Evolutionary conservation across 2,113 vertebrate species (phyloP).

Genomic region (Otolemur garnettii): DNA sequence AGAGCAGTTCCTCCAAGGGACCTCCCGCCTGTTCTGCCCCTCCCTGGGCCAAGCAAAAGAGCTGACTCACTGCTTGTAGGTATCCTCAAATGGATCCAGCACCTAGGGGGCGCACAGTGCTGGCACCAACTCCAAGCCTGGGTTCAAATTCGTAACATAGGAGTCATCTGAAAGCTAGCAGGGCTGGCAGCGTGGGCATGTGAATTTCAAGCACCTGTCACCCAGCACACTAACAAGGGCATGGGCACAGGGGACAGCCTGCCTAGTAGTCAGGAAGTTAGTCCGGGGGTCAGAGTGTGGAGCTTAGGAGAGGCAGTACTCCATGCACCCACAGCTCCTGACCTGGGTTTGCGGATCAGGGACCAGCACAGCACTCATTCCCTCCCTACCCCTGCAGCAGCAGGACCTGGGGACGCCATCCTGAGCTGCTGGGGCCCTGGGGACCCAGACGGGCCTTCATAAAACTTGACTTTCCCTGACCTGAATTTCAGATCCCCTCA

Average conservation of each 20-base stretch:
- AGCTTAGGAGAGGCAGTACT: fast-evolving
- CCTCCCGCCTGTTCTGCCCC: fast-evolving
- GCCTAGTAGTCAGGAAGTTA: fast-evolving
- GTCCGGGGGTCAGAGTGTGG: fast-evolving
- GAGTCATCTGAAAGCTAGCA: neutral
- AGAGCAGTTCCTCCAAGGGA: fast-evolving
- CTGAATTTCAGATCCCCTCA: neutral
- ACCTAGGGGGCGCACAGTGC: neutral
- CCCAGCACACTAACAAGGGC: neutral
- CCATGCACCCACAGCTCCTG: no score
- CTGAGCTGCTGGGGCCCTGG: neutral
- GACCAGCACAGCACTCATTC: fast-evolving
- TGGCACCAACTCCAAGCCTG: fast-evolving
- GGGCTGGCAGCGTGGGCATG: neutral
- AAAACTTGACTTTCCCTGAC: slow-evolving; percentile 55
- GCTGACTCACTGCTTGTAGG: fast-evolving
- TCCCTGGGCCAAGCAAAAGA: neutral
- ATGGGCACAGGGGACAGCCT: no score
- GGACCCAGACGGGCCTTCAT: neutral
- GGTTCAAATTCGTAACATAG: neutral
- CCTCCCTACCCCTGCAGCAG: neutral
- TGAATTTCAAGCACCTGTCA: no score
- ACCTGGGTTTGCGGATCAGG: neutral
- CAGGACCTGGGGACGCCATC: fast-evolving
- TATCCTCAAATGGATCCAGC: neutral